A percentile compares a stretch with the other conserved stretches of the same genome.
These are phyloP conservation scores for Sphyrna mokarran DNA, from an alignment of 2,113 vertebrate species.

Conservation along the genomic window DNA sequence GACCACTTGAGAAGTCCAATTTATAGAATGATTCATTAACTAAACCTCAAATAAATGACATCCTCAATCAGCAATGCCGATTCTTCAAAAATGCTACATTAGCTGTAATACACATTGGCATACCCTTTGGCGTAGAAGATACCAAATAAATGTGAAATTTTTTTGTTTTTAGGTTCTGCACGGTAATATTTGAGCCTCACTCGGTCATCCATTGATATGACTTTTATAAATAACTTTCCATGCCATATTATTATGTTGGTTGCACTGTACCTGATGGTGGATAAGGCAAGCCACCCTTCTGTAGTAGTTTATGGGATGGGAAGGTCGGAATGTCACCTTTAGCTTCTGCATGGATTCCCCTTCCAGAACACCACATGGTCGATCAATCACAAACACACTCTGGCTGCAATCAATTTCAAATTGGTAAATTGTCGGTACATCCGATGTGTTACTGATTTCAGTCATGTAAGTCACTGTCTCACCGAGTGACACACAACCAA, in stretches of 20 bases:
- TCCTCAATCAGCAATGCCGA: neutral
- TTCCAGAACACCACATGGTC: slow-evolving; percentile 57
- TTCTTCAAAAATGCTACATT: neutral
- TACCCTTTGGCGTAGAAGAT: neutral
- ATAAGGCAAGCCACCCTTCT: slow-evolving; percentile 75
- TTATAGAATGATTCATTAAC: neutral
- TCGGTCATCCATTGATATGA: neutral
- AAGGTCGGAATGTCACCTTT: slow-evolving; percentile 65
- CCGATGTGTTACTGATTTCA: slow-evolving; percentile 66
- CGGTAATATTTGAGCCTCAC: neutral
- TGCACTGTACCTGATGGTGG: slow-evolving; percentile 70
- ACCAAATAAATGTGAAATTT: neutral
- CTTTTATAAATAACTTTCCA: neutral
- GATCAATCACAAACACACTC: slow-evolving; percentile 76
- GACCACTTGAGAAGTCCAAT: neutral
- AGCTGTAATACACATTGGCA: neutral
- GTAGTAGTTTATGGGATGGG: slow-evolving; percentile 62
- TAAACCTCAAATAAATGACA: neutral
- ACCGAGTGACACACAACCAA: slow-evolving; percentile 64
- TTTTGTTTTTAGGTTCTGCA: neutral
- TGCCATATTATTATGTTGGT: neutral
- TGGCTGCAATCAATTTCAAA: slow-evolving; percentile 73
- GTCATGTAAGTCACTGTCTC: slow-evolving; percentile 46
- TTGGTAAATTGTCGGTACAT: slow-evolving; percentile 65
- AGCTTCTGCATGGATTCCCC: slow-evolving; percentile 55